A percentile compares a stretch with the other conserved stretches of the same genome.
Evolutionary conservation across 2,113 vertebrate species (phyloP).

Genomic region (Shinisaurus crocodilurus): DNA sequence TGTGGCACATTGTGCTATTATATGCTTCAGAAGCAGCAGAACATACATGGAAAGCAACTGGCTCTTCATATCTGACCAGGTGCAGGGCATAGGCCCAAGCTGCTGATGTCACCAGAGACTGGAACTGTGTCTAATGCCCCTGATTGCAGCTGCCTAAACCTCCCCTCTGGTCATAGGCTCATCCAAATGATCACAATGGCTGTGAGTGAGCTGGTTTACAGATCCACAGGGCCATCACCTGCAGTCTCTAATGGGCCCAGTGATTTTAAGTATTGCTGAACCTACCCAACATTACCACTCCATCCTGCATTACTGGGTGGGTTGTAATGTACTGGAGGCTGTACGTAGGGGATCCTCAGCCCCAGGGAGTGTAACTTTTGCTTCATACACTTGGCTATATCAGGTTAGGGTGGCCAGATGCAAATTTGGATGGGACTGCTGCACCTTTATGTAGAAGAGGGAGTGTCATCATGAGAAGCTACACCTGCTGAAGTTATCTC

Average conservation of each 20-base stretch:
- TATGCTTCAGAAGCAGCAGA: not conserved
- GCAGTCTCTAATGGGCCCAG: not conserved
- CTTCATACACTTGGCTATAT: not conserved
- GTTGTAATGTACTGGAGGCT: not conserved
- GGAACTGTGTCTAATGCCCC: not conserved
- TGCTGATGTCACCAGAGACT: not conserved
- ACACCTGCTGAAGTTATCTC: not conserved
- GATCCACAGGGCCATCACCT: not conserved
- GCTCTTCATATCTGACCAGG: not conserved
- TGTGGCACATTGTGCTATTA: not conserved
- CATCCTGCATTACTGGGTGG: not conserved
- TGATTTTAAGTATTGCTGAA: not conserved
- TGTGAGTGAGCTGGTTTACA: not conserved
- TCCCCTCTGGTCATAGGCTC: not conserved
- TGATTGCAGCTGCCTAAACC: not conserved
- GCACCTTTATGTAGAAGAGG: not conserved
- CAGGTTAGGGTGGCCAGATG: not conserved
- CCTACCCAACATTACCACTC: not conserved
- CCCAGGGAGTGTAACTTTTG: not conserved
- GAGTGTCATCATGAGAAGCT: not conserved
- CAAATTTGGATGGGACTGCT: not conserved
- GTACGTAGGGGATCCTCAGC: not conserved
- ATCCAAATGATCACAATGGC: not conserved
- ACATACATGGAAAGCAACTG: not conserved
- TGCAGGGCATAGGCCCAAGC: not conserved